A percentile compares a stretch with the other conserved stretches of the same genome.
Evolutionary conservation across 2,113 vertebrate genomes (phyloP).

Genomic region (Urocolius indicus): DNA sequence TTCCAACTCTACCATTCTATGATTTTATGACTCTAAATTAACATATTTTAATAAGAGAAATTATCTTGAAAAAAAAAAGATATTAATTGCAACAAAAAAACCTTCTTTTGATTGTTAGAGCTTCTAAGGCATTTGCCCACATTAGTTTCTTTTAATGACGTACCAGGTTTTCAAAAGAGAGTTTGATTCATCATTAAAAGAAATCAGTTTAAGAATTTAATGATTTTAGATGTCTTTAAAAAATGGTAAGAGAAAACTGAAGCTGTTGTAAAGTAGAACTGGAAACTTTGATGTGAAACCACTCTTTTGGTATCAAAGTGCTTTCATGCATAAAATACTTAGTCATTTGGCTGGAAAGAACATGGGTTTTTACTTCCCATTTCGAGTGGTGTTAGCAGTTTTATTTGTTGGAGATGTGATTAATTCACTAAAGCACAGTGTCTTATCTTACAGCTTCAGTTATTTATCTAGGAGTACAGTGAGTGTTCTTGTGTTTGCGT

Average conservation of each 20-base stretch:
- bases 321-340: not conserved
- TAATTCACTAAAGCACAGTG: not conserved
- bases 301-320: not conserved
- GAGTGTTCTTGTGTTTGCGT: not conserved
- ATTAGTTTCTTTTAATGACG: conserved; percentile 51
- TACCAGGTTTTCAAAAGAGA: not conserved
- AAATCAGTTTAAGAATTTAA: conserved; percentile 41
- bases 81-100: conserved; percentile 59
- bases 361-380: not conserved
- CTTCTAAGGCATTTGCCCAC: conserved; percentile 39
- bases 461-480: not conserved
- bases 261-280: not conserved
- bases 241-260: not conserved
- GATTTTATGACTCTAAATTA: conserved; percentile 14
- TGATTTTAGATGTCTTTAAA: not conserved
- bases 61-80: conserved; percentile 49
- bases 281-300: not conserved
- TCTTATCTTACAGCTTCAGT: not conserved
- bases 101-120: conserved; percentile 54
- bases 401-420: not conserved
- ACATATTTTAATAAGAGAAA: conserved; percentile 65
- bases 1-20: no score
- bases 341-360: not conserved
- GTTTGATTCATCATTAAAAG: conserved; percentile 21
- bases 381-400: not conserved